Evolutionary conservation across 2,888 invertebrate species (phyloP).

Genomic region (Ectemnius continuus): DNA sequence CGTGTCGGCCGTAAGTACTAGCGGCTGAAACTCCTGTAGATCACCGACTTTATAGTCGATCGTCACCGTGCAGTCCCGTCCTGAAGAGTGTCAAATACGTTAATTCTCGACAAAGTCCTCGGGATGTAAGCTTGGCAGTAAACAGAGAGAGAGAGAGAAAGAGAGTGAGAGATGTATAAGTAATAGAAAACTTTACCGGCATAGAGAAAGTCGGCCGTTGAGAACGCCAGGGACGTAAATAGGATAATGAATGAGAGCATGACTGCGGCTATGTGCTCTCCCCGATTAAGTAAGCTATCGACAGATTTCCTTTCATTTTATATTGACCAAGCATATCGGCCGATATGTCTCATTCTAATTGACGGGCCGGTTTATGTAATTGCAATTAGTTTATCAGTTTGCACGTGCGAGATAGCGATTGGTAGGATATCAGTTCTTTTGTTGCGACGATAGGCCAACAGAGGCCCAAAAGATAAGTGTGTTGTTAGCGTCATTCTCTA

Average conservation of each 20-base stretch:
- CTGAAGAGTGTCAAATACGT: constrained; percentile 29
- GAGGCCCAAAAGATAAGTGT: constrained; percentile 15
- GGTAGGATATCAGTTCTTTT: background rate
- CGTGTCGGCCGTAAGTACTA: constrained; percentile 77
- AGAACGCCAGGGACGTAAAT: constrained; percentile 24
- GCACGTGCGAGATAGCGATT: constrained; percentile 33
- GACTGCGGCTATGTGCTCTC: constrained; percentile 15
- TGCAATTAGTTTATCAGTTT: constrained; percentile 14
- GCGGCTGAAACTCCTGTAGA: constrained; percentile 81
- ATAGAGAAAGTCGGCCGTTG: background rate
- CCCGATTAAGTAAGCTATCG: constrained; percentile 19
- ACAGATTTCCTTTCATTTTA: constrained; percentile 39
- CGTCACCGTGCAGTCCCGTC: constrained; percentile 75
- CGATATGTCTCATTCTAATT: background rate
- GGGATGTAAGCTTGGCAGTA: background rate
- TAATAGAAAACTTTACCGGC: constrained; percentile 21
- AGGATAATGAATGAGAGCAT: constrained; percentile 28
- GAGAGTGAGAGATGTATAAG: background rate
- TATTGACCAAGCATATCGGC: constrained; percentile 16
- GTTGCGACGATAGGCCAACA: background rate
- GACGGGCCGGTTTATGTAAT: constrained; percentile 1
- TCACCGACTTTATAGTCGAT: constrained; percentile 77
- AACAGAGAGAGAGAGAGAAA: constrained; percentile 3
- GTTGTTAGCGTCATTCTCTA: too few relatives aligned
- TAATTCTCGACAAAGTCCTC: background rate